Evolutionary conservation across 2,113 vertebrate species (phyloP).

Genomic region (Psittacus erithacus): DNA sequence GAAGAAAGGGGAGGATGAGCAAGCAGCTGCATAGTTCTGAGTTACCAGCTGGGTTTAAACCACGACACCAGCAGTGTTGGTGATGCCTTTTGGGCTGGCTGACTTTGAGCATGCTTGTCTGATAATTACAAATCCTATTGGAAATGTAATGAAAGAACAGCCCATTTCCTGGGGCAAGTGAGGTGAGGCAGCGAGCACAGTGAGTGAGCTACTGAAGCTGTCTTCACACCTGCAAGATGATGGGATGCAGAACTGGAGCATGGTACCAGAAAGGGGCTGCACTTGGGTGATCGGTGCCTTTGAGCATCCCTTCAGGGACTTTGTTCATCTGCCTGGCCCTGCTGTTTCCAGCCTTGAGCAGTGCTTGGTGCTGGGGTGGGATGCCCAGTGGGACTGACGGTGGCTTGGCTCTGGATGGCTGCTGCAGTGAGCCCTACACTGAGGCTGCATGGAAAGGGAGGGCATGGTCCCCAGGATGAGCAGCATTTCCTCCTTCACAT

Average conservation of each 20-base stretch:
- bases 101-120: not conserved
- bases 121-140: not conserved
- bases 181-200: not conserved
- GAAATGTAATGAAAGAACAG: not conserved
- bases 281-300: not conserved
- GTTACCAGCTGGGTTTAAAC: not conserved
- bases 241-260: not conserved
- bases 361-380: not conserved
- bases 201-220: not conserved
- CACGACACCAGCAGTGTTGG: not conserved
- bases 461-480: not conserved
- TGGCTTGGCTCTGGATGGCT: accelerated
- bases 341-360: not conserved
- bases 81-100: not conserved
- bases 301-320: not conserved
- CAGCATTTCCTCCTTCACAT: accelerated
- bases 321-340: not conserved
- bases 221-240: not conserved
- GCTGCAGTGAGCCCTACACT: not conserved
- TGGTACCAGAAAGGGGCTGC: not conserved
- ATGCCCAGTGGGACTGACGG: not conserved
- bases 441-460: not conserved
- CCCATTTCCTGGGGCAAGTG: not conserved
- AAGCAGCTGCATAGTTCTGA: not conserved
- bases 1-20: not conserved